Conservation (phyloP, 2,113 vertebrate species). For the Nothocercus nigrocapillus region DNA sequence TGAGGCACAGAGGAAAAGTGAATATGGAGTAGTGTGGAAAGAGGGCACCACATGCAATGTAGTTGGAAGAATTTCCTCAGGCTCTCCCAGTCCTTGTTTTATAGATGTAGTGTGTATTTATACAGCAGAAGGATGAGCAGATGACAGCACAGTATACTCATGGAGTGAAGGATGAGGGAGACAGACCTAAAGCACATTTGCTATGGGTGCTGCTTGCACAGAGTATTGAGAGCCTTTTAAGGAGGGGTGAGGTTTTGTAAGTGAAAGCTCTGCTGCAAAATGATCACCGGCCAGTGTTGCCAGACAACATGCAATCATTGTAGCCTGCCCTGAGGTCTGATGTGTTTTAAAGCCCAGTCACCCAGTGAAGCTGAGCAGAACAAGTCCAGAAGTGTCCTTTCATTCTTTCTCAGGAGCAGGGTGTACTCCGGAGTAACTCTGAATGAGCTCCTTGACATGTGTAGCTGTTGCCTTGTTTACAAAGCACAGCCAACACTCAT, state of each 20-base stretch:
- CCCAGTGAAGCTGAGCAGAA: not conserved
- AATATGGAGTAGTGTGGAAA: not conserved
- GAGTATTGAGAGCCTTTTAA: not conserved
- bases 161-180: not conserved
- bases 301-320: conserved; percentile 17
- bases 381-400: not conserved
- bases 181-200: conserved; percentile 39
- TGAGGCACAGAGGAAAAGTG: not conserved
- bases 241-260: conserved; percentile 44
- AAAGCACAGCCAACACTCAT: not conserved
- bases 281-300: not conserved
- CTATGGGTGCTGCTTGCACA: not conserved
- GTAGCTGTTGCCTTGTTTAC: not conserved
- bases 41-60: not conserved
- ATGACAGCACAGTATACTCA: not conserved
- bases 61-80: not conserved
- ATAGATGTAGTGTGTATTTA: not conserved
- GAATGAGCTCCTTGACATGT: not conserved
- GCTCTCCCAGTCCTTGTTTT: not conserved
- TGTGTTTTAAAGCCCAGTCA: not conserved
- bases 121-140: conserved; percentile 16
- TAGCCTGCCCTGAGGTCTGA: not conserved
- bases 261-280: conserved; percentile 42
- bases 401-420: not conserved
- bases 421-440: not conserved